Conservation (phyloP, 2,888 invertebrate genomes). For the Melinaea menophilus region DNA sequence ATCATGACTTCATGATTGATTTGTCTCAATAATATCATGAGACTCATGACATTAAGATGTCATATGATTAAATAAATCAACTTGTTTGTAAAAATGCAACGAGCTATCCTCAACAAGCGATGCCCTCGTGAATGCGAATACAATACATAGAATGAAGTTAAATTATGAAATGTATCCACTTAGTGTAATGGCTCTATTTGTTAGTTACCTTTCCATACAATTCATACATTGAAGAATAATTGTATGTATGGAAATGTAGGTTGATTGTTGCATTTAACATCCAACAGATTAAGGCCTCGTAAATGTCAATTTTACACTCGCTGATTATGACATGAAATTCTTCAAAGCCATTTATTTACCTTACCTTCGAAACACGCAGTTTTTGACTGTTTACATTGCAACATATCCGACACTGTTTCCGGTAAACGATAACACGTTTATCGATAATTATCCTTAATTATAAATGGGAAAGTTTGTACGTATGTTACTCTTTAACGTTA, state of each 20-base stretch:
- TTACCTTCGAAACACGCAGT: slow-evolving; percentile 36
- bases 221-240: background rate
- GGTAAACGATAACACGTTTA: slow-evolving; percentile 4
- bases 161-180: background rate
- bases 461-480: no score
- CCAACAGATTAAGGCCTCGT: slow-evolving; percentile 10
- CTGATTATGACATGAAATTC: slow-evolving; percentile 26
- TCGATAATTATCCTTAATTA: no score
- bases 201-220: background rate
- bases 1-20: slow-evolving; percentile 47
- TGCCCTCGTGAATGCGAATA: slow-evolving; percentile 41
- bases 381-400: slow-evolving; percentile 26
- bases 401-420: slow-evolving; percentile 1
- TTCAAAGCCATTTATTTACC: slow-evolving; percentile 23
- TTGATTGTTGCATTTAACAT: slow-evolving; percentile 10
- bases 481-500: no score
- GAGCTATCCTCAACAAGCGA: slow-evolving; percentile 45
- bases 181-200: background rate
- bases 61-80: slow-evolving; percentile 24
- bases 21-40: slow-evolving; percentile 29
- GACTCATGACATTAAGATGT: slow-evolving; percentile 19
- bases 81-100: slow-evolving; percentile 14
- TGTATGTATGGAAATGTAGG: background rate
- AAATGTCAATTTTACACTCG: slow-evolving; percentile 21
- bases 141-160: slow-evolving; percentile 3